Base-by-base conservation (phyloP, 2,113 vertebrate genomes). In the Cnemophilus loriae region DNA sequence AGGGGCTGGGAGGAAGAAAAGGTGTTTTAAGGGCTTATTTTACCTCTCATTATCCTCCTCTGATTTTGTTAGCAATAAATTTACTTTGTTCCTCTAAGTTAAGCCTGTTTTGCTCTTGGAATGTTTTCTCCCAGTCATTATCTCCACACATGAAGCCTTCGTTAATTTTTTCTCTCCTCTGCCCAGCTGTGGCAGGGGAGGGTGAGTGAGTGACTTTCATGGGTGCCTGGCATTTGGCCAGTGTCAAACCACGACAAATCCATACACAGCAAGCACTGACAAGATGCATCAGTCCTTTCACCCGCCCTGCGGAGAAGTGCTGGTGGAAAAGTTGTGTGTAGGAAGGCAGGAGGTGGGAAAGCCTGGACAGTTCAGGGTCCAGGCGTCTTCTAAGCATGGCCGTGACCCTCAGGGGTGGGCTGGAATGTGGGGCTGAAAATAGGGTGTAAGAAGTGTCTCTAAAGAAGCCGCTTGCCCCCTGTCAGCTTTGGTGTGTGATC, bases 391-490 rank as follows among this genome's bases (percentile, higher is more conserved):
- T 47, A 24, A 37, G 53, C 1, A 0, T 2, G 9, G 49, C 50
- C 64, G 35, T 87, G 50, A 33, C 69, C 55, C 1, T 71, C 65
- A 2, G 14, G 33, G 22, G 3, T 2, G 5, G 41, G 42, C 56
- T 91, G 84, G 68, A 63, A 47, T 19, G 2, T 2, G 64, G 24
- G 61, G 24, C 50, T 71, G 69, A 22, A 78, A 49, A 32, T 11
- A 32, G 30, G 18, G 9, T 42, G 56, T 56, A 23, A 59, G 35
- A 65, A 81, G 23, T 27, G 33, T 41, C n/a, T 55, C 33, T 41
- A n/a, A 61, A 57, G 41, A 67, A 75, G 23, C 52, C 0, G 0
- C 4, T 4, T 1, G 1, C 13, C 35, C 41, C 3, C 1, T 56
- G 60, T 20, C 19, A 80, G 27, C 64, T 93, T 68, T 87, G 59